Base-by-base conservation (phyloP, 2,797 vertebrate species). In the Enteromius anoplus region DNA sequence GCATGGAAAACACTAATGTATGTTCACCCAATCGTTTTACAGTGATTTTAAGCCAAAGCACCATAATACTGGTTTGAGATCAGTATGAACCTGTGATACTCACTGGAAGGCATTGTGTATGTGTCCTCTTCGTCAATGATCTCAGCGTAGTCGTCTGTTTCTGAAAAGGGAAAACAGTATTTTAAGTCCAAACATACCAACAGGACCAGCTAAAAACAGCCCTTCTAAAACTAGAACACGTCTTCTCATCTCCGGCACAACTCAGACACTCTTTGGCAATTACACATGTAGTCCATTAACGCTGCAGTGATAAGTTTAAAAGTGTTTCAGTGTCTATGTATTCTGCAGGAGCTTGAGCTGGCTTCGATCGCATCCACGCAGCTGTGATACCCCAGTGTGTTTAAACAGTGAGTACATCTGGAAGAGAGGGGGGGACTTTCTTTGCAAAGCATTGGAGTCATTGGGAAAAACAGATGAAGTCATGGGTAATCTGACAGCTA, bases 121-220 rank as follows among this genome's bases (percentile, higher is more conserved):
- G 97, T 98, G 90, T 99, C 98, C 90, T 99, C 98, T 90, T 99
- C 98, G 84, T 99, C 98, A 92, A 99, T 96, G 89, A 99, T 99
- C 94, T 99, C 98, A 53, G 98, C 98, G 79, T 99, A 99, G 92
- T 99, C 98, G 32, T 99, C 98, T 0, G 98, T 99, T 92, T 99
- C 98, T 99, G 93, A 77, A 81, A 77, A 71, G 23, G 15, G 19
- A 68, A 64, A 78, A 55, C 2, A 78, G 32, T 68, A 86, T 45
- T 71, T 73, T 55, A 26, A 75, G n/a, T 19, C 11, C 66, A 71
- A 29, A 45, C 8, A 37, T 40, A 49, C 34, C 26, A 26, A 1
- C 60, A 65, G 37, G 51, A 76, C 9, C 26, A 34, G 37, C 45
- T 58, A 60, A 73, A 70, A 47, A 45, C 29, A 70, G 34, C 21